These are phyloP conservation scores for Sebastes hubbsi DNA, from an alignment of 2,797 vertebrate species.

Conservation along the genomic window DNA sequence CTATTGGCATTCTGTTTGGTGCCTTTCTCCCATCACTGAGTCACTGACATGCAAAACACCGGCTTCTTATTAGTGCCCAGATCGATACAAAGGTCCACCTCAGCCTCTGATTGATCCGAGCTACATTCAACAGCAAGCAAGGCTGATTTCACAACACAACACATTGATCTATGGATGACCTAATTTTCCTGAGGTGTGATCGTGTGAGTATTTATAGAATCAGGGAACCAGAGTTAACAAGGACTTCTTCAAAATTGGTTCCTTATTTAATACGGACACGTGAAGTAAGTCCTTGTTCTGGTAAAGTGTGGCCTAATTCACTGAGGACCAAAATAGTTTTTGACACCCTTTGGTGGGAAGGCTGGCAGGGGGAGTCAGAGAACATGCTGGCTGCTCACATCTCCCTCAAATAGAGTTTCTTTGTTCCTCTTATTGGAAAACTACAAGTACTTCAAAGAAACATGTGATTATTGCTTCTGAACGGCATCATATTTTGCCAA, in stretches of 20 bases:
- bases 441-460: not conserved
- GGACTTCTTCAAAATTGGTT: constrained; percentile 14
- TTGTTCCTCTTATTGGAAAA: not conserved
- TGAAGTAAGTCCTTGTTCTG: constrained; percentile 49
- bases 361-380: not conserved
- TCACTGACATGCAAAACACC: not conserved
- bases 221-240: constrained; percentile 23
- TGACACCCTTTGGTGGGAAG: constrained; percentile 48
- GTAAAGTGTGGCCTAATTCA: constrained; percentile 68
- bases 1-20: not conserved
- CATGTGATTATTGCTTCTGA: not conserved
- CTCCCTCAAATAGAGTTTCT: not conserved
- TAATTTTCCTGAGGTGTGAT: constrained; percentile 34
- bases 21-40: not conserved
- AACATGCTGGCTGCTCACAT: not conserved
- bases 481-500: not conserved
- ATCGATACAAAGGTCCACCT: constrained; percentile 18
- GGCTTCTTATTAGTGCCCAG: not conserved
- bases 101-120: constrained; percentile 24
- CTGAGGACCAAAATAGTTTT: constrained; percentile 49
- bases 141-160: not conserved
- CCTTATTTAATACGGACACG: constrained; percentile 39
- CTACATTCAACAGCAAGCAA: not conserved
- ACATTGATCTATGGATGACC: constrained; percentile 6
- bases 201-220: constrained; percentile 42